phyloP scores from a whole-genome alignment of 2,113 vertebrate species.

The cattle (Bos taurus) region DNA sequence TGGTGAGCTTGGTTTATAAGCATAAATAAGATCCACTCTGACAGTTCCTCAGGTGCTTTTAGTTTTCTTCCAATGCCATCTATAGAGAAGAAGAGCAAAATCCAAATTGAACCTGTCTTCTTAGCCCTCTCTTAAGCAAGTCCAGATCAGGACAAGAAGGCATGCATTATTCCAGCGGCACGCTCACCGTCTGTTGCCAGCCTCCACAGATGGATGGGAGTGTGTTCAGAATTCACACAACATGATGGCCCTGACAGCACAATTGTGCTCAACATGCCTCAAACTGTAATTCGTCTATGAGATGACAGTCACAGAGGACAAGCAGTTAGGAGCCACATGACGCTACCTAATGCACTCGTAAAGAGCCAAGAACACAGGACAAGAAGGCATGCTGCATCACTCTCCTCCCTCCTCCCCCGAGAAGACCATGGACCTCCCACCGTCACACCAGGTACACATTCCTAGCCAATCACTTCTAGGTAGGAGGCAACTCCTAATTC shows the following conservation, averaged over 20 bases:
- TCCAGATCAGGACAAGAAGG: neutral
- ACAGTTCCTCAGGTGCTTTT: slow-evolving; percentile 35
- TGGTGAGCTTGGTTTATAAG: neutral
- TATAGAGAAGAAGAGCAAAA: neutral
- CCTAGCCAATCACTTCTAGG: neutral
- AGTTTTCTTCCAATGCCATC: slow-evolving; percentile 17
- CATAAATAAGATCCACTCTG: neutral
- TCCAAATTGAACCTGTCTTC: slow-evolving; percentile 23
- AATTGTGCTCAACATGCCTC: neutral
- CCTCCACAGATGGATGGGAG: neutral
- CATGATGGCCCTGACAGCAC: neutral
- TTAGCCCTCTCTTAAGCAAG: neutral
- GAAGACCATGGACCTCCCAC: neutral
- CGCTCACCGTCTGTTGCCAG: neutral
- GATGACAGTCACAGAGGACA: neutral
- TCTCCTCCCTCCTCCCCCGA: neutral
- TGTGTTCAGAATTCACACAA: neutral
- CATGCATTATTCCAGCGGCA: neutral
- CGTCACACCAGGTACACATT: neutral
- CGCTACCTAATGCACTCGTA: neutral
- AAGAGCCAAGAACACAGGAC: neutral
- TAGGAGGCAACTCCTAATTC: neutral
- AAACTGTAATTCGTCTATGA: neutral
- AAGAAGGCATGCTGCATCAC: accelerated
- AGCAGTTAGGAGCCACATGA: neutral